These are phyloP conservation scores for Ivindomyrus marchei DNA, from an alignment of 2,113 vertebrate species.

Conservation along the genomic window DNA sequence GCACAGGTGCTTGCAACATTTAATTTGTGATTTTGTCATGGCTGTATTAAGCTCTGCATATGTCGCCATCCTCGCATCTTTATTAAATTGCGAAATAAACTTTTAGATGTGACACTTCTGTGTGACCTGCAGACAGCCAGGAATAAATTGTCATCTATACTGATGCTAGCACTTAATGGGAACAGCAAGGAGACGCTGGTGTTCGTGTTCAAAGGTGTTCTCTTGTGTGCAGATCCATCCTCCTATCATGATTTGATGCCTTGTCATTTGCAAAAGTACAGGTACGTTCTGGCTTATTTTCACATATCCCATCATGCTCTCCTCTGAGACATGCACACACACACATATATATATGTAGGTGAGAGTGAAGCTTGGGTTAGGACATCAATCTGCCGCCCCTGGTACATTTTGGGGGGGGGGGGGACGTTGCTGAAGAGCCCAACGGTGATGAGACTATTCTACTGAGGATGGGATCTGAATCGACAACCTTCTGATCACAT, in stretches of 20 bases:
- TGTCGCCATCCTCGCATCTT: background rate
- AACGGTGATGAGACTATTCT: background rate
- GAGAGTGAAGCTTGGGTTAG: background rate
- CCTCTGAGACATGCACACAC: background rate
- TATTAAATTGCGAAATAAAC: constrained; percentile 8
- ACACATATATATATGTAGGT: background rate
- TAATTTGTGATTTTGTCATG: background rate
- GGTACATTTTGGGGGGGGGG: background rate
- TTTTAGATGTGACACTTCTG: constrained; percentile 3
- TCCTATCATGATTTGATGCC: background rate
- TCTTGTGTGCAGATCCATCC: background rate
- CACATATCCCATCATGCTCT: background rate
- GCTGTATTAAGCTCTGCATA: background rate
- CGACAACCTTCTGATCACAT: background rate
- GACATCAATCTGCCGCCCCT: background rate
- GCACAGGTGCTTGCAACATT: background rate
- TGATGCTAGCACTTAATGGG: background rate
- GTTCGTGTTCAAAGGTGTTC: background rate
- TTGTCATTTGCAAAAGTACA: background rate
- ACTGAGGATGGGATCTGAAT: background rate
- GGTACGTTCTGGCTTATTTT: background rate
- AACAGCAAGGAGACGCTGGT: background rate
- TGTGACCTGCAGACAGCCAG: background rate
- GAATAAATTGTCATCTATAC: constrained; percentile 11
- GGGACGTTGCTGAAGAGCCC: background rate